These are phyloP conservation scores for Periophthalmodon schlosseri DNA, from an alignment of 2,113 vertebrate genomes.

Conservation along the genomic window DNA sequence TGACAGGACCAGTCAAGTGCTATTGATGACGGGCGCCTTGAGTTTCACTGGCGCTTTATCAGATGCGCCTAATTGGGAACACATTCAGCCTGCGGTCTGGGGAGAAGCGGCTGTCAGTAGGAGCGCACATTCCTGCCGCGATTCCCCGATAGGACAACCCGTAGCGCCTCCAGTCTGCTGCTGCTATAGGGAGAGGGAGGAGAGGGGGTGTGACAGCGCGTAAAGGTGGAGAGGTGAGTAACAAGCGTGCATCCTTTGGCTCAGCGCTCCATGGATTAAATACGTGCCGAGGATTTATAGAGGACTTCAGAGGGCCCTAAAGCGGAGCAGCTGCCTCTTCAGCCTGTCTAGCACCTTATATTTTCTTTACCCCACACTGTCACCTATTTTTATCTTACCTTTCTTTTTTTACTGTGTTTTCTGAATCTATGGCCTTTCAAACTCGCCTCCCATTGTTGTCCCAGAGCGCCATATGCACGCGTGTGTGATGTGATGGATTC, in stretches of 20 bases:
- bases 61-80: slow-evolving; percentile 77
- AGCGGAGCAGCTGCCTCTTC: slow-evolving; percentile 21
- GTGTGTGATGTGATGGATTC: slow-evolving; percentile 52
- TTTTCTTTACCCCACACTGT: slow-evolving; percentile 33
- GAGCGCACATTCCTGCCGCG: slow-evolving; percentile 72
- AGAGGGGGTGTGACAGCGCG: slow-evolving; percentile 26
- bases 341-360: slow-evolving; percentile 19
- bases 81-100: slow-evolving; percentile 68
- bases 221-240: slow-evolving; percentile 58
- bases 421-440: slow-evolving; percentile 21
- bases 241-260: slow-evolving; percentile 61
- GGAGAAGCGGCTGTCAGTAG: slow-evolving; percentile 73
- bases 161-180: slow-evolving; percentile 62
- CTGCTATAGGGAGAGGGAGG: slow-evolving; percentile 27
- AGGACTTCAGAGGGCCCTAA: slow-evolving; percentile 37
- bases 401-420: slow-evolving; percentile 8
- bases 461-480: slow-evolving; percentile 27
- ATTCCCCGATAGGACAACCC: slow-evolving; percentile 73
- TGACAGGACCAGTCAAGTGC: slow-evolving; percentile 63
- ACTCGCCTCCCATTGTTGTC: slow-evolving; percentile 19
- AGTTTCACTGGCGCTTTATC: slow-evolving; percentile 75
- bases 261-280: slow-evolving; percentile 55
- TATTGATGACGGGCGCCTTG: slow-evolving; percentile 71
- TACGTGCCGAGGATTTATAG: slow-evolving; percentile 62
- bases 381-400: slow-evolving; percentile 34